Evolutionary conservation across 2,113 vertebrate species (phyloP), one percentile per base, ranked within the genome.

Genomic region (Cisticola juncidis): DNA sequence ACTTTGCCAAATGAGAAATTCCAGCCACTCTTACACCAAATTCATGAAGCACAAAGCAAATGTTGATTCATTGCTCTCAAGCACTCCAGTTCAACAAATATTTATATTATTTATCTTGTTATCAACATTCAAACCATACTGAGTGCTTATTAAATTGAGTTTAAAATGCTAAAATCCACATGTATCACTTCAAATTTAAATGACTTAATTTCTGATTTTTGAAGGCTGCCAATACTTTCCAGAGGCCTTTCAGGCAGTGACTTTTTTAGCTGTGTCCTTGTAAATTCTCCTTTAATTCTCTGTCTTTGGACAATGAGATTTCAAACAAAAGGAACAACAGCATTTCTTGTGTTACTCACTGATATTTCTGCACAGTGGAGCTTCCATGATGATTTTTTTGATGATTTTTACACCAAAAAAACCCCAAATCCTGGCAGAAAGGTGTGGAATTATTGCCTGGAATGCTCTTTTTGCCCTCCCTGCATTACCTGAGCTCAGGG

Each of bases 401-500:
- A 12, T 11, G 51, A 12, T 11, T 90, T 80, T 47, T 21, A 31
- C 42, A 31, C 5, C 4, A 4, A 45, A 48, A 45, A 24, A 15
- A 44, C 38, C 38, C 38, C 26, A 31, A 7, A 5, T 6, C 64
- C 31, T 31, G 70, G 74, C 70, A 95, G 72, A 48, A 83, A 78
- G 26, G 36, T n/a, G 42, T 79, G 66, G 19, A 86, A 13, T 2
- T 6, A 81, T 17, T 28, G 21, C 50, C 29, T 51, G 64, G 19
- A 19, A 19, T 72, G 1, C 21, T 85, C 11, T 83, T 68, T 31
- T 31, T 15, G 42, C 28, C 35, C 19, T 65, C 42, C 19, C 47
- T 23, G 53, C 58, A 18, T 91, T 97, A 98, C 98, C 98, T 98
- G 98, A 85, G 83, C 82, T 54, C 44, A 98, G 73, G 0, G 98